Percentiles rank a stretch among this genome's conserved stretches.
These are phyloP conservation scores for Cetoscarus ocellatus DNA, from an alignment of 2,797 vertebrate genomes.

Conservation along the genomic window DNA sequence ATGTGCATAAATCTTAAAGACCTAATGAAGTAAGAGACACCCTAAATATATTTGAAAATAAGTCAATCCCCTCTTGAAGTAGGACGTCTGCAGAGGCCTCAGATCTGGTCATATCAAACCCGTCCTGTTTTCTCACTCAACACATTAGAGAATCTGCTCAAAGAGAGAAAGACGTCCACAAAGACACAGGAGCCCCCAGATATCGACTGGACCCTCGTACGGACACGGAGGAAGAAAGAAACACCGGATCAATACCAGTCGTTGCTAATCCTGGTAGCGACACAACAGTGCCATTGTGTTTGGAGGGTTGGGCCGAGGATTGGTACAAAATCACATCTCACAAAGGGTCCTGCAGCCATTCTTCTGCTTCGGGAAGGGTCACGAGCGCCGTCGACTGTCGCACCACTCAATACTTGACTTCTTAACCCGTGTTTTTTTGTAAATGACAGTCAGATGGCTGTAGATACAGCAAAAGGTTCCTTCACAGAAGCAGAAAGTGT, in stretches of 20 bases:
- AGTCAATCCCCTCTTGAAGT: not conserved
- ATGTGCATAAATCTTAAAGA: too few relatives aligned
- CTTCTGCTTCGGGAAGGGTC: constrained; percentile 24
- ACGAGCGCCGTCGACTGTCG: not conserved
- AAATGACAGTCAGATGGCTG: constrained; percentile 4
- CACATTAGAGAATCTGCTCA: constrained; percentile 47
- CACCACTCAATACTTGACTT: constrained; percentile 33
- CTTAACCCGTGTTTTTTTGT: constrained; percentile 15
- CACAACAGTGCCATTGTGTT: constrained; percentile 67
- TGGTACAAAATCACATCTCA: constrained; percentile 44
- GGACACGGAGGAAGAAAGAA: constrained; percentile 64
- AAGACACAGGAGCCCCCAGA: constrained; percentile 69
- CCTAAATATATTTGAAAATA: not conserved
- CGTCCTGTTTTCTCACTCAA: constrained; percentile 29
- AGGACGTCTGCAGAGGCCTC: not conserved
- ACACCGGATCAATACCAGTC: constrained; percentile 68
- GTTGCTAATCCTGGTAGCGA: constrained; percentile 70
- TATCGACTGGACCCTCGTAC: constrained; percentile 71
- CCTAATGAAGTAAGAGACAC: too few relatives aligned
- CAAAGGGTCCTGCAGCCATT: constrained; percentile 44
- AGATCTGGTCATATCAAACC: constrained; percentile 24
- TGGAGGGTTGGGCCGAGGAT: constrained; percentile 35
- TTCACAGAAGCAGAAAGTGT: constrained; percentile 28
- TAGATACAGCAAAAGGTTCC: constrained; percentile 41
- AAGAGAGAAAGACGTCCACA: constrained; percentile 49